Base-by-base conservation (phyloP, 2,113 vertebrate species). In the Coptodon rendalli region DNA sequence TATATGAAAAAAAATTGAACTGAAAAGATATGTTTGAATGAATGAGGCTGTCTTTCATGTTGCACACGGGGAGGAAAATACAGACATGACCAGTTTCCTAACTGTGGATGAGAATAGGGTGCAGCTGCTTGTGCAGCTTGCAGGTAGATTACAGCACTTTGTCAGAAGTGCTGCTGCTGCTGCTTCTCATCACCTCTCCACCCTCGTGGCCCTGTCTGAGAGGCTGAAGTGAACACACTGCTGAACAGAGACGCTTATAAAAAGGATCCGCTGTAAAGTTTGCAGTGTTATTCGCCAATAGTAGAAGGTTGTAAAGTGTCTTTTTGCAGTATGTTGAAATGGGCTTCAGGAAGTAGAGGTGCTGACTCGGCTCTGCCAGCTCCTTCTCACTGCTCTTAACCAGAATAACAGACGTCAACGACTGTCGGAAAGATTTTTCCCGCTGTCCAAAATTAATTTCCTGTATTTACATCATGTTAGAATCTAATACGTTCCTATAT, bases 291-390 rank as follows among this genome's bases (percentile, higher is more conserved):
- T 54, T 89, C 80, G 56, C 71, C 68, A 78, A 45, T 11, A 85
- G 61, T 27, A 81, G 31, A 82, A 27, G 66, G 54, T 86, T 89
- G 83, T 76, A 61, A 90, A 91, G 27, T 43, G 11, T 61, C 17
- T 56, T 52, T 86, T 63, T 78, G 80, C 19, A 40, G 19, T 45
- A n/a, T 89, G 85, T 89, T 85, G 86, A 90, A 95, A 92, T 78
- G 10, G n/a, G 24, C 88, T 91, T 89, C 82, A 91, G 89, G 91
- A 94, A 93, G 83, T 53, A 81, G 36, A 91, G 43, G 6, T 81
- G 88, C 93, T 92, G 89, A 94, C 52, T 89, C 19, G 0, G 52
- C 86, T 88, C 45, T 29, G 2, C 13, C 1, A 3, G 6, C 57
- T 43, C 63, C 27, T 61, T 87, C 5, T 17, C 10, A 40, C 36